Conservation (phyloP, 1,140 invertebrate species). For the Cheumatopsyche charites region DNA sequence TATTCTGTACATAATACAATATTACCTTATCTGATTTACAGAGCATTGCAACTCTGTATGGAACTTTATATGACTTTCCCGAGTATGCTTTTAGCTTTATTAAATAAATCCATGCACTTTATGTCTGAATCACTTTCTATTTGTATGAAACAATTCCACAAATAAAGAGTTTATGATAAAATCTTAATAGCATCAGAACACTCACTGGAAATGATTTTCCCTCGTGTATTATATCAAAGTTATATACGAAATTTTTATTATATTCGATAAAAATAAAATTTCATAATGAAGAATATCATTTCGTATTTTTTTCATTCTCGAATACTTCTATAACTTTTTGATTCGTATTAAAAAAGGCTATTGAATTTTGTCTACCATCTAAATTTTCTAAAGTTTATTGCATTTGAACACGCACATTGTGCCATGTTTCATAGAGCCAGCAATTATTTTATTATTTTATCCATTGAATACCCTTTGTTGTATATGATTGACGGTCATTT, state of each 20-base stretch:
- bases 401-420: conserved; percentile 12
- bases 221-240: too few relatives aligned
- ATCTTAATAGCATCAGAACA: too few relatives aligned
- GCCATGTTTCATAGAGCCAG: not conserved
- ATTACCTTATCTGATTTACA: conserved; percentile 15
- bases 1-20: not conserved
- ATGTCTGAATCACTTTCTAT: conserved; percentile 1
- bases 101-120: conserved; percentile 26
- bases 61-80: not conserved
- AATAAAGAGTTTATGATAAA: too few relatives aligned
- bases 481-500: not conserved
- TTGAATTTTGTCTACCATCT: conserved; percentile 6
- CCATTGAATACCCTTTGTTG: not conserved
- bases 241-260: too few relatives aligned
- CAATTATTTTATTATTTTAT: conserved; percentile 12
- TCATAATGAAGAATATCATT: too few relatives aligned
- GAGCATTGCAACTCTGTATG: conserved; percentile 27
- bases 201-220: too few relatives aligned
- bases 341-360: conserved; percentile 10
- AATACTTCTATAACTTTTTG: not conserved
- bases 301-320: too few relatives aligned
- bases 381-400: conserved; percentile 5
- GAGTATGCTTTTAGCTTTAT: conserved; percentile 30
- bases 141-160: too few relatives aligned
- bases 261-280: too few relatives aligned